These are phyloP conservation scores for Drosophila nigrodunni DNA, from an alignment of 1,140 invertebrate genomes.

Conservation along the genomic window DNA sequence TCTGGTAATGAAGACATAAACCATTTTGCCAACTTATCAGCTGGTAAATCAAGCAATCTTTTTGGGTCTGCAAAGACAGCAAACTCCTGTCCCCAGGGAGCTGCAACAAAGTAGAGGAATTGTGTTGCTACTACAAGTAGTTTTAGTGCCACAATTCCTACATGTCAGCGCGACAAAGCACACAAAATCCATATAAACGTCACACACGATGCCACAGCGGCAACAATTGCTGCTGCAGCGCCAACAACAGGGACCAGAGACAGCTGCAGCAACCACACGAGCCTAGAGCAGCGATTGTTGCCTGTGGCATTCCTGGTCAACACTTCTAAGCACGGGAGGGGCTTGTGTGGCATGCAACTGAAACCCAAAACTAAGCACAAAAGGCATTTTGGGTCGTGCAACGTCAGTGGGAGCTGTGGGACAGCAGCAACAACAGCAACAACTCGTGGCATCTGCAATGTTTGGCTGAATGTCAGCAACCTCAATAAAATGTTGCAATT, in stretches of 20 bases:
- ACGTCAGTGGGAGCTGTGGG: slow-evolving; percentile 14
- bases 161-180: slow-evolving; percentile 30
- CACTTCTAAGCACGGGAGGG: slow-evolving; percentile 32
- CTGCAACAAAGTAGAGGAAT: neutral
- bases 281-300: slow-evolving; percentile 61
- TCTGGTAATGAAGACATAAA: slow-evolving; percentile 10
- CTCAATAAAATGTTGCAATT: slow-evolving; percentile 82
- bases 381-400: slow-evolving; percentile 47
- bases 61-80: slow-evolving; percentile 4
- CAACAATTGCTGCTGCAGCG: slow-evolving; percentile 27
- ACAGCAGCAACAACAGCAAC: slow-evolving; percentile 4
- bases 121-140: slow-evolving; percentile 26
- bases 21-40: slow-evolving; percentile 22
- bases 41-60: slow-evolving; percentile 18
- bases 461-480: slow-evolving; percentile 74
- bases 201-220: slow-evolving; percentile 42
- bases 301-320: slow-evolving; percentile 57
- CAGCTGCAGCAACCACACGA: slow-evolving; percentile 38
- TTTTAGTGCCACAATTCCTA: slow-evolving; percentile 40
- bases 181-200: slow-evolving; percentile 54
- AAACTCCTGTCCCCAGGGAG: slow-evolving; percentile 16
- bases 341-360: slow-evolving; percentile 46
- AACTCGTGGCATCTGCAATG: slow-evolving; percentile 51
- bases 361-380: slow-evolving; percentile 34
- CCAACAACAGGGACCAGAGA: slow-evolving; percentile 4